Conservation (phyloP, 2,888 invertebrate species). For the Cancer borealis region DNA sequence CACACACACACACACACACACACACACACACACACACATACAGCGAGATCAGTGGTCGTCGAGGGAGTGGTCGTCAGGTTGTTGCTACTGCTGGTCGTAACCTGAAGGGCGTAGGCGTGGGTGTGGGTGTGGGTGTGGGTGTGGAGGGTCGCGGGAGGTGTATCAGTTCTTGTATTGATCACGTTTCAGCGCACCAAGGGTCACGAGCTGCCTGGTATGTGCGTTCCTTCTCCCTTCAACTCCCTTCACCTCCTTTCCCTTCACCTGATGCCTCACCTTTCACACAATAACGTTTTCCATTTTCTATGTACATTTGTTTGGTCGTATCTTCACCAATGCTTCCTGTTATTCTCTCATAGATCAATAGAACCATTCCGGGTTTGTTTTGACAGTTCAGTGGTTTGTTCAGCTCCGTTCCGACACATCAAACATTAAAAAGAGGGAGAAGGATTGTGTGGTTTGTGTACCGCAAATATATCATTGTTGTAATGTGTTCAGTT, state of each 20-base stretch:
- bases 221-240: not conserved
- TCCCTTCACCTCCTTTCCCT: not conserved
- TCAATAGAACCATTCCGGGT: not conserved
- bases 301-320: not conserved
- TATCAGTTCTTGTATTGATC: constrained; percentile 29
- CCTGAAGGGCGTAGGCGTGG: not conserved
- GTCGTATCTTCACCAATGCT: not conserved
- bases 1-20: not conserved
- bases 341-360: not conserved
- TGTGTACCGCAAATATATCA: not conserved
- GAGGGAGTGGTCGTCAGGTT: not conserved
- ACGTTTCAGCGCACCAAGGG: constrained; percentile 29
- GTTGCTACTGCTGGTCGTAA: not conserved
- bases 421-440: not conserved
- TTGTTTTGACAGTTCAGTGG: not conserved
- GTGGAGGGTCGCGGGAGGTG: not conserved
- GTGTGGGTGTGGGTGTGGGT: not conserved
- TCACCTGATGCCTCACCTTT: not conserved
- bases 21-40: not conserved
- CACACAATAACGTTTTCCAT: not conserved
- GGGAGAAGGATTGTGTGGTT: not conserved
- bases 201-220: not conserved
- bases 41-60: not conserved
- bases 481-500: not conserved
- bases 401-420: not conserved